Evolutionary conservation across 2,797 vertebrate genomes (phyloP).

Genomic region (Enteromius radiatus): DNA sequence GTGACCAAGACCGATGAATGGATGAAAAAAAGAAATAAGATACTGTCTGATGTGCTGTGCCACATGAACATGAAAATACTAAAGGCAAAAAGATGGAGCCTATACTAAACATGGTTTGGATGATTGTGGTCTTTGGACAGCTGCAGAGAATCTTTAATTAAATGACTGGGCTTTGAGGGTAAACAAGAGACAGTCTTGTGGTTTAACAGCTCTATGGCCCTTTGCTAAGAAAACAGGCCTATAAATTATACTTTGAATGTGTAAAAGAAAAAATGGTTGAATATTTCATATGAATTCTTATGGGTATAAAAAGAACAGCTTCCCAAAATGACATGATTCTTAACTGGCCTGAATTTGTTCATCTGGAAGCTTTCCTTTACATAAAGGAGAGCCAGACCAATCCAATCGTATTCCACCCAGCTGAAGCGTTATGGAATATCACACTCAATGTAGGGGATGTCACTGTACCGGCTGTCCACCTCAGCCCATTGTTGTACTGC

Average conservation of each 20-base stretch:
- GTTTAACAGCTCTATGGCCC: conserved; percentile 8
- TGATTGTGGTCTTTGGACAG: conserved; percentile 55
- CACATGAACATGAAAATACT: conserved; percentile 37
- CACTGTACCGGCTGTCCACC: conserved; percentile 87
- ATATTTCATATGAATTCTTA: conserved; percentile 13
- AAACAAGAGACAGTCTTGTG: conserved; percentile 36
- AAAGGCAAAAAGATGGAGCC: conserved; percentile 50
- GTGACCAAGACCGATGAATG: conserved; percentile 34
- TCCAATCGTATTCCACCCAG: not conserved
- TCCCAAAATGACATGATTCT: not conserved
- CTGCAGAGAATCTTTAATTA: conserved; percentile 34
- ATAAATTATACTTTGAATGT: conserved; percentile 8
- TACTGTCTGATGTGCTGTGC: conserved; percentile 34
- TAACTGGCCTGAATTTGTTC: not conserved
- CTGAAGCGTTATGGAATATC: conserved; percentile 80
- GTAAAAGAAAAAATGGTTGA: not conserved
- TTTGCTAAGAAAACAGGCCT: not conserved
- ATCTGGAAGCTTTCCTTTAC: not conserved
- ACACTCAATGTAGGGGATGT: conserved; percentile 95
- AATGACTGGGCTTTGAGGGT: conserved; percentile 59
- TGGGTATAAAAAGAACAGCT: not conserved
- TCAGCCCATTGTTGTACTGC: conserved; percentile 92
- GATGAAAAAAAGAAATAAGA: conserved; percentile 16
- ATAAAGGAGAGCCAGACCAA: not conserved
- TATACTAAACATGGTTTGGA: conserved; percentile 68